These are phyloP conservation scores for Cladorhizidae sp. DNA, from an alignment of 37 sponge, comb jelly and placozoan species.

Conservation along the genomic window DNA sequence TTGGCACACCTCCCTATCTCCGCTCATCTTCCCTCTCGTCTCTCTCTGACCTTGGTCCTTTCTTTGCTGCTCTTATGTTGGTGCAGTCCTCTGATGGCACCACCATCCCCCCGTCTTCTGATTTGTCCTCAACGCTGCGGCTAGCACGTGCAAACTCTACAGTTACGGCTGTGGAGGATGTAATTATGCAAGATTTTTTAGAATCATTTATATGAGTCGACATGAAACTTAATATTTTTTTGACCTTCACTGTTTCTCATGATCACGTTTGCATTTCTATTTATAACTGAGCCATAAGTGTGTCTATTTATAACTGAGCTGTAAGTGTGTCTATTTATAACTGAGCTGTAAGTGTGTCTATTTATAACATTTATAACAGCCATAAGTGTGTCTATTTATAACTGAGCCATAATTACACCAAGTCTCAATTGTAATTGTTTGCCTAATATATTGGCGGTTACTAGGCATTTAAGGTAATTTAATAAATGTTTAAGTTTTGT, in stretches of 20 bases:
- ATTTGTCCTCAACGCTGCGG: not conserved
- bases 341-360: no score
- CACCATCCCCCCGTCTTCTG: not conserved
- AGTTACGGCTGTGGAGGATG: conserved; percentile 14
- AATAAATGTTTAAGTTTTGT: no score
- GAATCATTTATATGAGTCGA: conserved; percentile 1
- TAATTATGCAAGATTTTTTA: conserved; percentile 31
- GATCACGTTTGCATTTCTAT: not conserved
- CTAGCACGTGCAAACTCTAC: not conserved
- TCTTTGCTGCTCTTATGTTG: conserved; percentile 21
- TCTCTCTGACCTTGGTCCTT: conserved; percentile 24
- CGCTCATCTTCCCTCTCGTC: conserved; percentile 25
- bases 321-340: not conserved
- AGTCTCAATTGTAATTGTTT: no score
- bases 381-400: not conserved
- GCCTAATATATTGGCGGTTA: no score
- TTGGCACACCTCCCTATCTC: conserved; percentile 31
- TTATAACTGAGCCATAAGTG: no score
- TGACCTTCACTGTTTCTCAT: no score
- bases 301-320: not conserved
- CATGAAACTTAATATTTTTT: not conserved
- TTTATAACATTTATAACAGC: no score
- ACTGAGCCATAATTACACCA: not conserved
- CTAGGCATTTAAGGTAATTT: no score
- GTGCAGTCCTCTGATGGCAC: not conserved